Percentiles rank a stretch among this genome's conserved stretches.
Conservation (phyloP, 2,888 invertebrate genomes). For the Ennomos erosarius region DNA sequence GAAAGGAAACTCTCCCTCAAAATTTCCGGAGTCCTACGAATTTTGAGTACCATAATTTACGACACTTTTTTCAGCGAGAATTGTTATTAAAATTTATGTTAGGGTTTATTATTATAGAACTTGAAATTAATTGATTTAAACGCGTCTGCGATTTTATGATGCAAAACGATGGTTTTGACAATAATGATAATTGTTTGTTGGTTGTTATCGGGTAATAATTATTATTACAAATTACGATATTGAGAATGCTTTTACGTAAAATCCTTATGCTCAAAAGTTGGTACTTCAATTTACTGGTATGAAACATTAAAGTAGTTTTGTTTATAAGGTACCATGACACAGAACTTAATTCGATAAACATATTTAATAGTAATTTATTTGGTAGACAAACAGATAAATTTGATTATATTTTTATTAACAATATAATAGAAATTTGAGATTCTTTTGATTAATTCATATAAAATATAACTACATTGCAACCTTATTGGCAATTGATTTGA, state of each 20-base stretch:
- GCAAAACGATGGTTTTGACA: background rate
- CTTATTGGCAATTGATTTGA: no score
- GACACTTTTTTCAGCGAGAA: constrained; percentile 18
- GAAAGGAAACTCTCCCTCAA: constrained; percentile 52
- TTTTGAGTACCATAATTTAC: constrained; percentile 39
- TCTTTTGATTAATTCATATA: no score
- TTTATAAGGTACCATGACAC: no score
- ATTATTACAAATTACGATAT: no score
- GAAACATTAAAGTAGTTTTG: no score
- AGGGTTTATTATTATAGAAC: constrained; percentile 16
- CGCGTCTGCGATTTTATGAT: constrained; percentile 7
- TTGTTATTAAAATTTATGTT: constrained; percentile 33
- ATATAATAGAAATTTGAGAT: no score
- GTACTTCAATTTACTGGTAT: no score
- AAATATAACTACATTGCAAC: no score
- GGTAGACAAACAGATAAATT: no score
- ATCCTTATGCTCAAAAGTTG: background rate
- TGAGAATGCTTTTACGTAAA: background rate
- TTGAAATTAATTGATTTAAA: constrained; percentile 19
- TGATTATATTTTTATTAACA: no score
- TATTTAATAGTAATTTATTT: no score
- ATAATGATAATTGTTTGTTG: constrained; percentile 6
- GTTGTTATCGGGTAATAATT: background rate
- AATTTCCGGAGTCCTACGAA: constrained; percentile 47
- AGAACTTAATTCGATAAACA: no score